Evolutionary conservation across 2,888 invertebrate genomes (phyloP).

Genomic region (Onchidella celtica): DNA sequence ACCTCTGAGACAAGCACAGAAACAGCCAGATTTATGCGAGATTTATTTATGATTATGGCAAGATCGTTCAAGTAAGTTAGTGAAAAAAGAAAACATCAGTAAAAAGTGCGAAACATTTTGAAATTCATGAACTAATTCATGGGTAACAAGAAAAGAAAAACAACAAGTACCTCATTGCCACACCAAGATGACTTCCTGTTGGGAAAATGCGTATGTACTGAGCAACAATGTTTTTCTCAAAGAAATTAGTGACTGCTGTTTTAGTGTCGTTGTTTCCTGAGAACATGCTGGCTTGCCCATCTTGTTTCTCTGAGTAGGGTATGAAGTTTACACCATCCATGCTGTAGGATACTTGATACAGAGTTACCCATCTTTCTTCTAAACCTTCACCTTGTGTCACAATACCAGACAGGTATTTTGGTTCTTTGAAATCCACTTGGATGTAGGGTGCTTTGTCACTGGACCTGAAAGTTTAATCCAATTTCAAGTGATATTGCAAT

Average conservation of each 20-base stretch:
- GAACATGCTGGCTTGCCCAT: conserved; percentile 45
- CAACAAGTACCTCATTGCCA: conserved; percentile 48
- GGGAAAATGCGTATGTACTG: conserved; percentile 51
- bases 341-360: conserved; percentile 61
- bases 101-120: too few species aligned
- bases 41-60: too few species aligned
- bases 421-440: conserved; percentile 63
- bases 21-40: too few species aligned
- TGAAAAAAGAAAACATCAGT: too few species aligned
- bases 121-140: too few species aligned
- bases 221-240: conserved; percentile 45
- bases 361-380: conserved; percentile 62
- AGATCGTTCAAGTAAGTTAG: too few species aligned
- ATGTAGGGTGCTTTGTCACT: conserved; percentile 49
- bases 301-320: conserved; percentile 54
- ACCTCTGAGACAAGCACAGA: too few species aligned
- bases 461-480: not conserved
- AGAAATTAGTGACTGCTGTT: conserved; percentile 43
- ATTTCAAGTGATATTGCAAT: too few species aligned
- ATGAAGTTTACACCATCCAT: conserved; percentile 60
- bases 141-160: too few species aligned
- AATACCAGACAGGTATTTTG: conserved; percentile 64
- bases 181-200: conserved; percentile 23
- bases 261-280: conserved; percentile 42
- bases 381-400: conserved; percentile 63